Base-by-base conservation (phyloP, 2,888 invertebrate species). In the Archips crataeganus region DNA sequence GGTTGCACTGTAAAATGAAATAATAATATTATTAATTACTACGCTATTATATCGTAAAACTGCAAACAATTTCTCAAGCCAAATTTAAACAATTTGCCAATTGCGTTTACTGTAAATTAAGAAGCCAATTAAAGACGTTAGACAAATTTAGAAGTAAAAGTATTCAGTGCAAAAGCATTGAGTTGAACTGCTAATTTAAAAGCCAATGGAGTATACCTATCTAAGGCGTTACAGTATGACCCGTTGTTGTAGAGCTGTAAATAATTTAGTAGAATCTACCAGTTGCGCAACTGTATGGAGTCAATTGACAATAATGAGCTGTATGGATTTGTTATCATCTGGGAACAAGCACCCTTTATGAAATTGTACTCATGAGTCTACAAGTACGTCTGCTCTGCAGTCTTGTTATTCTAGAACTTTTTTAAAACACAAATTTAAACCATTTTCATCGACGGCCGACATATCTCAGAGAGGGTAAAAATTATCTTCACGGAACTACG, bases 291-390 rank as follows among this genome's bases (percentile, higher is more conserved):
- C 63, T 49, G 61, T 75, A 78, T 77, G 70, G 68, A 72, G 72
- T 60, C 57, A 82, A 82, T 82, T 79, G 80, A 70, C 54, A 75
- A 71, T 79, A 83, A 81, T 80, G 65, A 71, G 72, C 76, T 77
- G 59, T 80, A 81, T 83, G 81, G 80, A 82, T 83, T 80, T 81
- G 80, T 80, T 81, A 78, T 77, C 78, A 74, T 72, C 45, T 61
- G 32, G 23, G 47, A 65, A 70, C 62, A 72, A 74, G 68, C 54
- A 45, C 64, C 63, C 75, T 65, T 69, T 71, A 75, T 69, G 34
- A 70, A 70, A 49, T 42, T 66, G 45, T 68, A 71, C 66, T 62
- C 60, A 51, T 32, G 57, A 57, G 57, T 11, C 11, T 32, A 23
- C 32, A 32, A 32, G 32, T 15, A 45, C 13, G 64, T 61, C 51